phyloP scores from a whole-genome alignment of 2,888 invertebrate genomes.

The Itoplectis maculator region DNA sequence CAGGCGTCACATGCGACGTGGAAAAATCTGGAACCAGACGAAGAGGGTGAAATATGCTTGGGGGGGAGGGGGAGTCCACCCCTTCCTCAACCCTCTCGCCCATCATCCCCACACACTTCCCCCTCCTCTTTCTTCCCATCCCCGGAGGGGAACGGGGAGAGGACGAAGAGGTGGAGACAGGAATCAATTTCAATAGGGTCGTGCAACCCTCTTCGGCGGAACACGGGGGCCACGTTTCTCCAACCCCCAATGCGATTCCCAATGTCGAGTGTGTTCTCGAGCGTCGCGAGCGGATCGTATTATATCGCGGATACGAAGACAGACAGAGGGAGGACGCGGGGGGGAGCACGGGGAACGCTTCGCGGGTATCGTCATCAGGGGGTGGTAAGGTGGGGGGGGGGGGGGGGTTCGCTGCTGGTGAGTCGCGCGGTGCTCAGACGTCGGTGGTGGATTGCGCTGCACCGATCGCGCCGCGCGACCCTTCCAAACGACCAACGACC shows the following conservation, averaged over 20 bases:
- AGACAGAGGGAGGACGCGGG: no score
- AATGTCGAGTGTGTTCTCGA: constrained; percentile 38
- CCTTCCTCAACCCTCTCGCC: neutral
- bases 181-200: constrained; percentile 54
- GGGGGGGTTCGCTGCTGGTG: neutral
- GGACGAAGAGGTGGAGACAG: neutral
- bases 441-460: constrained; percentile 10
- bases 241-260: constrained; percentile 28
- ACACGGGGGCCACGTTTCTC: neutral
- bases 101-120: no score
- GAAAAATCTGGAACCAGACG: no score
- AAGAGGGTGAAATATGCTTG: no score
- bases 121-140: no score
- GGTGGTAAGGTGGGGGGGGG: neutral
- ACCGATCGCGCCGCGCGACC: neutral
- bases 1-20: neutral
- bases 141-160: neutral
- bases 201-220: constrained; percentile 26
- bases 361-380: neutral
- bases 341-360: constrained; percentile 7
- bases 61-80: no score
- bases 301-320: neutral
- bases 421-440: neutral
- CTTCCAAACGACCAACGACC: constrained; percentile 1
- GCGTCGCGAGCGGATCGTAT: constrained; percentile 4